Evolutionary conservation across 2,797 vertebrate genomes (phyloP), one percentile per base, ranked within the genome.

Genomic region (Hydrophis major): DNA sequence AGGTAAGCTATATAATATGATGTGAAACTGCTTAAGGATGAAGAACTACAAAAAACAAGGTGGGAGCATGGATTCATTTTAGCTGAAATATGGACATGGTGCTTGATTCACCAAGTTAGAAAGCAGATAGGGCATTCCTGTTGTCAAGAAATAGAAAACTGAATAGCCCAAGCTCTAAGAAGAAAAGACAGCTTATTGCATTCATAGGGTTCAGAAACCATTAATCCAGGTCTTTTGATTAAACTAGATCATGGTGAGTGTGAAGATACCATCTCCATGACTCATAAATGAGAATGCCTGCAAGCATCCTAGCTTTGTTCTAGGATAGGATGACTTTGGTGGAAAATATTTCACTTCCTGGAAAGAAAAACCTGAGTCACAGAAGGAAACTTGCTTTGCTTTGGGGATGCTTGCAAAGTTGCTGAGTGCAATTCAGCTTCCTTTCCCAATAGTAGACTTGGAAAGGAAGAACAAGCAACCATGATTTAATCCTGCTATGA

Each of bases 311-410:
- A 57, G 42, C 10, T 56, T 60, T 27, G 53, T 88, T 88, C 87
- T 69, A 63, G n/a, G 22, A 7, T 53, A 16, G 28, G 56, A 55
- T 93, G 87, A 93, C 56, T 55, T n/a, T 4, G 27, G 57, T 66
- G 69, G 87, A 89, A 93, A 91, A 56, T 86, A 93, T 91, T 91
- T 86, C 32, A 47, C 69, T 14, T 28, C 47, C 57, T 78, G 25
- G 56, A 12, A 6, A 86, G 87, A 91, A 63, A 37, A 50, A 63
- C 90, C 69, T 93, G 87, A 93, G 87, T 93, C 93, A 93, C 28
- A 6, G 3, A 59, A 57, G 60, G 69, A 93, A 90, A 28, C 47
- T 91, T 57, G 59, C 14, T n/a, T 60, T 87, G 50, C 10, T n/a
- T 60, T 87, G 50, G 7, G 20, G 22, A 8, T 69, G 50, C 53